phyloP scores from a whole-genome alignment of 2,113 vertebrate genomes.

The Strigops habroptila region DNA sequence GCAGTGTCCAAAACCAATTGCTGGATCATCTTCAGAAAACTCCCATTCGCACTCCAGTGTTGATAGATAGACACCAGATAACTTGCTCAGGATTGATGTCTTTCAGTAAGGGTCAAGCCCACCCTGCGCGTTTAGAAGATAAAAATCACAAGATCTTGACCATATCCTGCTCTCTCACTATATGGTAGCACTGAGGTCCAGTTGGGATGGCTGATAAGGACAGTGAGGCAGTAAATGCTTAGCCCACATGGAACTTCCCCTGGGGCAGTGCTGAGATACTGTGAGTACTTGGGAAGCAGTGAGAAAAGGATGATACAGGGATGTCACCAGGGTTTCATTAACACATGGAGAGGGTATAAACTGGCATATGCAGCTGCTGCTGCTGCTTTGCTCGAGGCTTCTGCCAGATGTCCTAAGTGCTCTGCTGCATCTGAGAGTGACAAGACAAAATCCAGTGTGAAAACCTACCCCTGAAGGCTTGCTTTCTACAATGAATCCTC shows the following conservation, averaged over 20 bases:
- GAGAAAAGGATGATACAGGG: not conserved
- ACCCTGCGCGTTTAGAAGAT: not conserved
- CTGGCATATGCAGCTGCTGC: not conserved
- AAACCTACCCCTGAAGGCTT: not conserved
- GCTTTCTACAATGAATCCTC: not conserved
- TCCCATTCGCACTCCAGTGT: not conserved
- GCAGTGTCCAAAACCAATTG: not conserved
- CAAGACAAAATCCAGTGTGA: not conserved
- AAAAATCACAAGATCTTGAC: not conserved
- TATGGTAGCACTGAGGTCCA: not conserved
- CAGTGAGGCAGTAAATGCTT: not conserved
- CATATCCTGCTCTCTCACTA: not conserved
- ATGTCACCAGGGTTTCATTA: not conserved
- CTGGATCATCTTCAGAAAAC: not conserved
- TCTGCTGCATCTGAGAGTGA: not conserved
- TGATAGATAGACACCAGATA: not conserved
- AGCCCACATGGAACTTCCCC: not conserved
- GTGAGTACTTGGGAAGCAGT: not conserved
- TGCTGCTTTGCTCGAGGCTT: not conserved
- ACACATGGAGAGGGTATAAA: not conserved
- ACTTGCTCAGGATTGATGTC: not conserved
- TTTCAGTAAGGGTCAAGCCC: not conserved
- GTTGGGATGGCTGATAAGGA: not conserved
- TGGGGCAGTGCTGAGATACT: not conserved
- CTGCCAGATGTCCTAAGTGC: not conserved